A percentile compares a stretch with the other conserved stretches of the same genome.
Conservation (phyloP, 1,140 invertebrate genomes). For the Hesperophylax magnus region DNA sequence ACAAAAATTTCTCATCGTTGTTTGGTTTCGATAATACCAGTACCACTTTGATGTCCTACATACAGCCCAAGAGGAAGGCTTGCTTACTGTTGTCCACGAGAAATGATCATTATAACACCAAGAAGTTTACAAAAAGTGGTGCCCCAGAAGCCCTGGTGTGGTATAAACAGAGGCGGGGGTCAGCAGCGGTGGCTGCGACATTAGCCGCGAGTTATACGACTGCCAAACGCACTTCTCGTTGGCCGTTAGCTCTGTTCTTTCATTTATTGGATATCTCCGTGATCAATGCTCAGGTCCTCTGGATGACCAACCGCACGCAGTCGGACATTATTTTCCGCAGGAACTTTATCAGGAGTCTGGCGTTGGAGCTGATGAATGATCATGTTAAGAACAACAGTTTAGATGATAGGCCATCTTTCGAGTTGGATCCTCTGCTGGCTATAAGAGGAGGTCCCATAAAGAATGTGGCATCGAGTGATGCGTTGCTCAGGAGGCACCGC, state of each 20-base stretch:
- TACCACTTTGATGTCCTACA: constrained; percentile 51
- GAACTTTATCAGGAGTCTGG: constrained; percentile 64
- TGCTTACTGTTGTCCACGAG: constrained; percentile 47
- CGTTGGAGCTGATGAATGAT: constrained; percentile 63
- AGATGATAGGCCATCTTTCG: constrained; percentile 25
- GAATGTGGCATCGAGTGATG: constrained; percentile 45
- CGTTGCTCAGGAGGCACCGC: constrained; percentile 36
- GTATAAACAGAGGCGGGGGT: constrained; percentile 50
- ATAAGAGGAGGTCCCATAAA: constrained; percentile 54
- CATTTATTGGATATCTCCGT: constrained; percentile 70
- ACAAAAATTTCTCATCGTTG: constrained; percentile 60
- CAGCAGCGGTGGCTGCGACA: constrained; percentile 36
- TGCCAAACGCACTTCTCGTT: constrained; percentile 67
- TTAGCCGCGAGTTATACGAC: constrained; percentile 62
- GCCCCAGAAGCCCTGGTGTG: constrained; percentile 50
- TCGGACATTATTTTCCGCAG: constrained; percentile 61
- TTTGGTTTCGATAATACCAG: constrained; percentile 64
- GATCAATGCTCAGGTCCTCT: constrained; percentile 68
- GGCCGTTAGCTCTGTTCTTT: constrained; percentile 70
- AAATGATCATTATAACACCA: constrained; percentile 46
- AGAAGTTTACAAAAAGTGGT: constrained; percentile 33
- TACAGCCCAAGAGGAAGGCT: constrained; percentile 47
- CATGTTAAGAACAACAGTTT: constrained; percentile 48
- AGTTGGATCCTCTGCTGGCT: constrained; percentile 50
- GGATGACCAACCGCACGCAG: constrained; percentile 61